Evolutionary conservation across 2,113 vertebrate genomes (phyloP).

Genomic region (Tilapia sparmanii): DNA sequence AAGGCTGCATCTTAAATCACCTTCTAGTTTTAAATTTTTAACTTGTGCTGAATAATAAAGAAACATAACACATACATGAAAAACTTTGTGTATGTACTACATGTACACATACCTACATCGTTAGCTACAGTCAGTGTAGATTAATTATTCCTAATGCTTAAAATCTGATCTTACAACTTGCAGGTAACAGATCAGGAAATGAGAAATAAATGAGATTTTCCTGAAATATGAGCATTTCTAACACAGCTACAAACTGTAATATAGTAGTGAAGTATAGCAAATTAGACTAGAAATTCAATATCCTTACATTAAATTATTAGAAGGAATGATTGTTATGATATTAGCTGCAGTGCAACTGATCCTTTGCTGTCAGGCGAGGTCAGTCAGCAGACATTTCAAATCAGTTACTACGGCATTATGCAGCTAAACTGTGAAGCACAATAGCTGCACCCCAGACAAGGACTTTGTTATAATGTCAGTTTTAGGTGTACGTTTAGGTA

Average conservation of each 20-base stretch:
- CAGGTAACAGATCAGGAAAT: background rate
- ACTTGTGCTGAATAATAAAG: background rate
- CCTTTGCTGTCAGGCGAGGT: background rate
- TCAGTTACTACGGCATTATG: constrained; percentile 2
- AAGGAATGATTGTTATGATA: background rate
- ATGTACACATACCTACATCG: background rate
- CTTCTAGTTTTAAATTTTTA: background rate
- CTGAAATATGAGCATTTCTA: background rate
- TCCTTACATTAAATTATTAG: background rate
- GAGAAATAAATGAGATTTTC: background rate
- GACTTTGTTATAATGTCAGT: constrained; percentile 36
- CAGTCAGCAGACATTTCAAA: constrained; percentile 10
- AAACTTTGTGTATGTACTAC: background rate
- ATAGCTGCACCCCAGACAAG: constrained; percentile 14
- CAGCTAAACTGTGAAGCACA: background rate
- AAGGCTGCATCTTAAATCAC: background rate
- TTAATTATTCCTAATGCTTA: background rate
- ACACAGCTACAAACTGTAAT: background rate
- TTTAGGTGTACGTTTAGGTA: constrained; percentile 13
- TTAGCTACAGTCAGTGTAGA: background rate
- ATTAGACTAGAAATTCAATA: background rate
- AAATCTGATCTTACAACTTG: background rate
- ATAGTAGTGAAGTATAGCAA: background rate
- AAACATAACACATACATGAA: background rate
- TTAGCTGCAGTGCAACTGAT: background rate